A percentile compares a stretch with the other conserved stretches of the same genome.
These are phyloP conservation scores for Chaenodraco wilsoni DNA, from an alignment of 2,797 vertebrate genomes.

Conservation along the genomic window DNA sequence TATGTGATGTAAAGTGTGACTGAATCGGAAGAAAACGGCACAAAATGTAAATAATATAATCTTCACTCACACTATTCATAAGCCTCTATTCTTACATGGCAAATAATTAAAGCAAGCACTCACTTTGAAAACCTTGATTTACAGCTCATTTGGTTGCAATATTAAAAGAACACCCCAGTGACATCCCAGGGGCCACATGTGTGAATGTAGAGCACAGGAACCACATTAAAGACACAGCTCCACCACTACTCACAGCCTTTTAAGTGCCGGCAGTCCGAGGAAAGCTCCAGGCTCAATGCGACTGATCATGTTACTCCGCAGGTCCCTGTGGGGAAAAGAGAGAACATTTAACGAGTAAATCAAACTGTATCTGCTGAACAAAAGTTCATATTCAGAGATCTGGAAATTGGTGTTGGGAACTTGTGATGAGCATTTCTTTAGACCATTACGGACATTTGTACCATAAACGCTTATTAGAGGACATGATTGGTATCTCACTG, in stretches of 20 bases:
- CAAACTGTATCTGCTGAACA: neutral
- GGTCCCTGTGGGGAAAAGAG: slow-evolving; percentile 84
- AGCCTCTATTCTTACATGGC: slow-evolving; percentile 16
- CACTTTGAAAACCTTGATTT: neutral
- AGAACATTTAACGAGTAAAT: slow-evolving; percentile 11
- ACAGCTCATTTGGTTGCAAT: slow-evolving; percentile 1
- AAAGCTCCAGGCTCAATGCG: slow-evolving; percentile 94
- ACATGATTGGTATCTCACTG: too few species aligned
- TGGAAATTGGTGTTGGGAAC: neutral
- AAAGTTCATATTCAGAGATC: neutral
- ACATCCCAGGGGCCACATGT: slow-evolving; percentile 14
- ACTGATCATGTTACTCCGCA: slow-evolving; percentile 95
- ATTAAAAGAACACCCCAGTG: slow-evolving; percentile 6
- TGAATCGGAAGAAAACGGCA: too few species aligned
- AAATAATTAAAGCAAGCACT: slow-evolving; percentile 36
- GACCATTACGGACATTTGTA: neutral
- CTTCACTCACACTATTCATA: slow-evolving; percentile 16
- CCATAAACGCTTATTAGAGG: neutral
- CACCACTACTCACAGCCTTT: slow-evolving; percentile 92
- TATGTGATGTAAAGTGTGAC: too few species aligned
- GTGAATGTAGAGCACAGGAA: slow-evolving; percentile 21
- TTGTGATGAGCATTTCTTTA: neutral
- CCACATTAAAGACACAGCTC: slow-evolving; percentile 35
- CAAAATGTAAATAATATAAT: neutral
- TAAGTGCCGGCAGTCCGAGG: slow-evolving; percentile 90